These are phyloP conservation scores for Hoplodrina ambigua DNA, from an alignment of 2,888 invertebrate genomes.

Conservation along the genomic window DNA sequence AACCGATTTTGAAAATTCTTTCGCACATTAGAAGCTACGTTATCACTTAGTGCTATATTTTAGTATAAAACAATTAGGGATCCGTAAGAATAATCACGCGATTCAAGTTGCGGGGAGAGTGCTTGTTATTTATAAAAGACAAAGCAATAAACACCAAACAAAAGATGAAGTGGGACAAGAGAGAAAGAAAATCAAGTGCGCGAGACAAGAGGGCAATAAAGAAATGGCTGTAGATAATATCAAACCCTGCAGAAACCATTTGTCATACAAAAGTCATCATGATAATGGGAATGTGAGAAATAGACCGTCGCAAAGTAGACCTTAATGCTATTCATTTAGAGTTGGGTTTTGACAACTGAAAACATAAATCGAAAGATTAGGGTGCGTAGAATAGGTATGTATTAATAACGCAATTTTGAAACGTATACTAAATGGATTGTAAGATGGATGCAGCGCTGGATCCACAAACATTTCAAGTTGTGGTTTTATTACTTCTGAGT, in stretches of 20 bases:
- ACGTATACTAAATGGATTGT: constrained; percentile 3
- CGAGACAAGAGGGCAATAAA: background rate
- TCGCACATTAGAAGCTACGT: too few species aligned
- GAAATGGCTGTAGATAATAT: constrained; percentile 9
- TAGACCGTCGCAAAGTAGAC: constrained; percentile 8
- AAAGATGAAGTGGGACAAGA: background rate
- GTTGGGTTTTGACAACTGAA: background rate
- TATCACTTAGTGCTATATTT: too few species aligned
- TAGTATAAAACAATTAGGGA: too few species aligned
- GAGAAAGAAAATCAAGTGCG: constrained; percentile 1
- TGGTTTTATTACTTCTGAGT: background rate
- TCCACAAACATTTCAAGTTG: background rate
- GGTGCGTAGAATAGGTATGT: background rate
- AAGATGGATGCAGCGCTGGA: background rate
- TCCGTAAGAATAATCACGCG: too few species aligned
- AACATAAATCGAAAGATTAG: background rate
- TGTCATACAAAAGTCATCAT: constrained; percentile 24
- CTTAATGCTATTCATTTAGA: background rate
- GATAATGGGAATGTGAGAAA: background rate
- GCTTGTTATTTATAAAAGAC: background rate
- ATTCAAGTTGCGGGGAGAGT: too few species aligned
- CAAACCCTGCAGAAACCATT: constrained; percentile 9
- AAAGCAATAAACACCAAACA: background rate
- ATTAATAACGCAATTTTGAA: constrained; percentile 4
- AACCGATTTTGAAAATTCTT: too few species aligned